Evolutionary conservation across 2,888 invertebrate genomes (phyloP).

Genomic region (Gibbula magus): DNA sequence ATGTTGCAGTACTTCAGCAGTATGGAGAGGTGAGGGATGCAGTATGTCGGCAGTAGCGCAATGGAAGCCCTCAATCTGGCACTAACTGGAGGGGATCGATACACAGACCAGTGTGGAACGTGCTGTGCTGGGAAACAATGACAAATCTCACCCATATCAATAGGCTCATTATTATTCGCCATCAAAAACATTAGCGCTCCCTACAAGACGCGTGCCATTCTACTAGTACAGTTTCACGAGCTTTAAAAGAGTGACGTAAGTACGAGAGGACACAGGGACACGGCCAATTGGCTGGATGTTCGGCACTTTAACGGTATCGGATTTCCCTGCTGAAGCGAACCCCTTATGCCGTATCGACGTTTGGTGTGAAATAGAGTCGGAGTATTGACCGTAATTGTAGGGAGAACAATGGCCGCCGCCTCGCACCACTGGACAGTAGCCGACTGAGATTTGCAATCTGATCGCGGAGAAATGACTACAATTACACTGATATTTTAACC

Average conservation of each 20-base stretch:
- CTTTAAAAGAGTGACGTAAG: no score
- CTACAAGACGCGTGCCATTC: no score
- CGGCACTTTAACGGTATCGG: no score
- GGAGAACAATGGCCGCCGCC: constrained; percentile 19
- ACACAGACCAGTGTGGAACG: not conserved
- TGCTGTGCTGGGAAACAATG: not conserved
- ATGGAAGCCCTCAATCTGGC: not conserved
- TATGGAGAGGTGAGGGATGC: no score
- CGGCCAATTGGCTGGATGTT: no score
- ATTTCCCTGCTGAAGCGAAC: no score
- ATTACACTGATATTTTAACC: not conserved
- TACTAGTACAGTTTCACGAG: no score
- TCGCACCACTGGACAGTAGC: not conserved
- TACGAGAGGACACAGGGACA: no score
- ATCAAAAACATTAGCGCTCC: not conserved
- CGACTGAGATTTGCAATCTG: constrained; percentile 3
- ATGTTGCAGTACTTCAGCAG: no score
- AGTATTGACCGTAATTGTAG: constrained; percentile 12
- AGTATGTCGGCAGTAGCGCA: no score
- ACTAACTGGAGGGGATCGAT: not conserved
- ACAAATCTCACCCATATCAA: not conserved
- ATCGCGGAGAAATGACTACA: not conserved
- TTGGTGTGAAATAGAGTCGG: not conserved
- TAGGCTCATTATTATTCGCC: constrained; percentile 13
- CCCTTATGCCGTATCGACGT: not conserved